Conservation (phyloP, 2,113 vertebrate genomes). For the Camarhynchus parvulus region DNA sequence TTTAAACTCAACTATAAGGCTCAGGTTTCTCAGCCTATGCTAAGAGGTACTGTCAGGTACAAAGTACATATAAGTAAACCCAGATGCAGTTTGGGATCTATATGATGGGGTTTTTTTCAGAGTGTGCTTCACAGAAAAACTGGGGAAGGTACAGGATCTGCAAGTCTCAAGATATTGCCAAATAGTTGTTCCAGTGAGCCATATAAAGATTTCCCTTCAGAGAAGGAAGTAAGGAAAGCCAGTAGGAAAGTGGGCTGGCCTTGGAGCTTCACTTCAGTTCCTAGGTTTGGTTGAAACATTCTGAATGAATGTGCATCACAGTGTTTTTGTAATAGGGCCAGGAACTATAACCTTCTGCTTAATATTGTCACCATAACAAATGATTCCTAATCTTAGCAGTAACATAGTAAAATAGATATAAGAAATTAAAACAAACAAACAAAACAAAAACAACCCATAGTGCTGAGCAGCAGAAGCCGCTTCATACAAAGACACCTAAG, state of each 20-base stretch:
- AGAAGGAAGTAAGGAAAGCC: not conserved
- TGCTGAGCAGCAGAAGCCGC: not conserved
- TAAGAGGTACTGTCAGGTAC: not conserved
- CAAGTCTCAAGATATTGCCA: not conserved
- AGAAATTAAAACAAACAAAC: not conserved
- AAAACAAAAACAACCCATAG: accelerated
- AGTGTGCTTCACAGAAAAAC: not conserved
- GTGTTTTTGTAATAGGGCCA: not conserved
- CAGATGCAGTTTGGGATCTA: not conserved
- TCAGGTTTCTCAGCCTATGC: not conserved
- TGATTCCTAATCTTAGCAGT: not conserved
- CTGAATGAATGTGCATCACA: not conserved
- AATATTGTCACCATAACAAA: not conserved
- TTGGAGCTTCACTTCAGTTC: not conserved
- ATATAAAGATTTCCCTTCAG: not conserved
- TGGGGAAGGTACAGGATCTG: not conserved
- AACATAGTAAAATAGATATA: not conserved
- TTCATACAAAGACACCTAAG: not conserved
- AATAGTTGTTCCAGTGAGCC: not conserved
- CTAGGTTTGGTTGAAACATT: not conserved
- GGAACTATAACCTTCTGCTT: not conserved
- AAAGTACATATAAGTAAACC: not conserved
- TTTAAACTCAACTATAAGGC: not conserved
- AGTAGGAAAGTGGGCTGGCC: not conserved
- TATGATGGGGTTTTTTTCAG: not conserved